Conservation (phyloP, 1,140 invertebrate genomes). For the Ylistrum balloti region DNA sequence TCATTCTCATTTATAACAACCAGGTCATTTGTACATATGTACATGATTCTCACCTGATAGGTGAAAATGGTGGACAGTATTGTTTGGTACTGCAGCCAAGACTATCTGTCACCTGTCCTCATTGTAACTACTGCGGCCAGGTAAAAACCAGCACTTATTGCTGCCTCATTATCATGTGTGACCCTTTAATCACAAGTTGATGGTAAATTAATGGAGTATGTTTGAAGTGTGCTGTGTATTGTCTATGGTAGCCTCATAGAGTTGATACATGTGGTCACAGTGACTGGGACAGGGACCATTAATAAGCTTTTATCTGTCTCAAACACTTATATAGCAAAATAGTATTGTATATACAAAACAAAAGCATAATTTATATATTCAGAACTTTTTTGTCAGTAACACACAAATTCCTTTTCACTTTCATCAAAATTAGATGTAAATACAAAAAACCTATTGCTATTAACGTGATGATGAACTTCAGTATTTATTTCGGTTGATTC, state of each 20-base stretch:
- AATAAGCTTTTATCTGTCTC: background rate
- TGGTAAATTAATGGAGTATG: conserved; percentile 7
- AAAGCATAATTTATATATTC: too few species aligned
- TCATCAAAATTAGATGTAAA: too few species aligned
- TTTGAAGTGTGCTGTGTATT: conserved; percentile 24
- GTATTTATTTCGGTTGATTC: too few species aligned
- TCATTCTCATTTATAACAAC: background rate
- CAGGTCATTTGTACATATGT: background rate
- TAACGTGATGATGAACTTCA: too few species aligned
- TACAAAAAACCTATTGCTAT: too few species aligned
- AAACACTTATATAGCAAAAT: too few species aligned
- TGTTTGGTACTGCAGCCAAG: too few species aligned
- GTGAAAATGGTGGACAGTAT: too few species aligned
- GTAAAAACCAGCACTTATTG: background rate
- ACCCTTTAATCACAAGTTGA: conserved; percentile 10
- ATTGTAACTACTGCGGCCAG: background rate
- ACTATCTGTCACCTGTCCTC: background rate
- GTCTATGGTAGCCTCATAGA: background rate
- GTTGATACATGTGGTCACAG: background rate
- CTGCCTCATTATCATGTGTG: background rate
- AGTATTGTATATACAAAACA: background rate
- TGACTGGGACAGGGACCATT: background rate
- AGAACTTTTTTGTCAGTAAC: too few species aligned
- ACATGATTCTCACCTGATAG: background rate
- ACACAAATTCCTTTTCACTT: too few species aligned